These are phyloP conservation scores for Gallinago nigripennis DNA, from an alignment of 2,797 vertebrate species.

Conservation along the genomic window DNA sequence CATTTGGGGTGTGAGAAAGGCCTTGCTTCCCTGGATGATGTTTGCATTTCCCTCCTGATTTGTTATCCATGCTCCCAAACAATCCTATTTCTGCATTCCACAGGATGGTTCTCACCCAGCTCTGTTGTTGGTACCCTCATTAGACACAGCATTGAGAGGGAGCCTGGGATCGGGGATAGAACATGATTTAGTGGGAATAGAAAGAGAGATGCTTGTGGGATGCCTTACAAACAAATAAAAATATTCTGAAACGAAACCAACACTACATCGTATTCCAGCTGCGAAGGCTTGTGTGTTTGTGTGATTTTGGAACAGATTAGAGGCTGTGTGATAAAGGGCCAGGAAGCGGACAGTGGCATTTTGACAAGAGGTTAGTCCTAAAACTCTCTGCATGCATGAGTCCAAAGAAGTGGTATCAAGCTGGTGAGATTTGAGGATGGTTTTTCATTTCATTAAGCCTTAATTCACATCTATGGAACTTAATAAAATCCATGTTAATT, in stretches of 20 bases:
- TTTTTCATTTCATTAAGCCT: background rate
- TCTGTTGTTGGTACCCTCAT: background rate
- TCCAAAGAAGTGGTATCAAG: background rate
- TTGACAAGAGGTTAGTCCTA: background rate
- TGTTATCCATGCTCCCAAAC: background rate
- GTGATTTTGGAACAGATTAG: background rate
- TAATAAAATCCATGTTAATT: background rate
- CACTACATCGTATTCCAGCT: background rate
- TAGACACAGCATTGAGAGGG: background rate
- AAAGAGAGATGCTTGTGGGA: background rate
- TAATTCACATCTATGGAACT: background rate
- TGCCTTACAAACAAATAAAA: background rate
- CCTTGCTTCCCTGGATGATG: background rate
- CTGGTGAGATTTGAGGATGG: background rate
- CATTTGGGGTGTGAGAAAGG: background rate
- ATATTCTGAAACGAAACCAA: background rate
- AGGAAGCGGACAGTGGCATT: background rate
- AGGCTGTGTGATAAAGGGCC: background rate
- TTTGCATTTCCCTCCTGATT: background rate
- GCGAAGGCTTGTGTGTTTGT: background rate
- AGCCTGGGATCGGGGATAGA: background rate
- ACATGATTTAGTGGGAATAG: background rate
- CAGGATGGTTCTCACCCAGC: background rate
- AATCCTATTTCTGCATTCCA: background rate
- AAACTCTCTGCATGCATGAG: rapidly evolving